Percentiles rank a stretch among this genome's conserved stretches.
phyloP scores from a whole-genome alignment of 1,140 invertebrate genomes.

The Planococcus citri region DNA sequence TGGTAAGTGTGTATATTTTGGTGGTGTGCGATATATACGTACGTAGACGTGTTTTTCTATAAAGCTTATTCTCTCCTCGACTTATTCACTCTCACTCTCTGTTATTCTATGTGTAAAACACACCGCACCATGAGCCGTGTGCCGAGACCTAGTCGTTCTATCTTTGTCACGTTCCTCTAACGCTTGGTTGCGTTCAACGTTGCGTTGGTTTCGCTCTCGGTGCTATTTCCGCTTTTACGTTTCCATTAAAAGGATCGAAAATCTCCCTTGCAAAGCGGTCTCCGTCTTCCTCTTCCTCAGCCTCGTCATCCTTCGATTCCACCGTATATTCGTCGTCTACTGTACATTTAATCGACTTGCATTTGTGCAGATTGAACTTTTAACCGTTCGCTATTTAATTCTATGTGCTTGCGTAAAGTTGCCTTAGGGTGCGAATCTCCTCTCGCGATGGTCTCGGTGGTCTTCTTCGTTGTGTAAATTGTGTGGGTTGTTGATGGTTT shows the following conservation, averaged over 20 bases:
- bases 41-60: background rate
- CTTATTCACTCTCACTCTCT: too few species aligned
- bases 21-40: background rate
- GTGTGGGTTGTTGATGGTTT: too few species aligned
- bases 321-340: background rate
- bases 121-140: too few species aligned
- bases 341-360: slow-evolving; percentile 9
- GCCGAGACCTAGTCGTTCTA: background rate
- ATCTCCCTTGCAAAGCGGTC: background rate
- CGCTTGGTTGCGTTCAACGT: slow-evolving; percentile 6
- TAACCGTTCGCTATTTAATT: background rate
- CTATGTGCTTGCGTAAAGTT: too few species aligned
- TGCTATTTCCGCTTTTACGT: slow-evolving; percentile 15
- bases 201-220: background rate
- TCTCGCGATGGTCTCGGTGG: too few species aligned
- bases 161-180: background rate
- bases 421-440: too few species aligned
- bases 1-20: background rate
- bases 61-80: background rate
- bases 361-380: slow-evolving; percentile 12
- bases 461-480: too few species aligned
- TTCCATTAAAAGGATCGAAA: slow-evolving; percentile 10
- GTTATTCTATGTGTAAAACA: too few species aligned
- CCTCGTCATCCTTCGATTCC: background rate
- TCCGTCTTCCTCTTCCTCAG: background rate